Evolutionary conservation across 1,140 invertebrate genomes (phyloP), one percentile per base, ranked within the genome.

Genomic region (Hetaerina americana): DNA sequence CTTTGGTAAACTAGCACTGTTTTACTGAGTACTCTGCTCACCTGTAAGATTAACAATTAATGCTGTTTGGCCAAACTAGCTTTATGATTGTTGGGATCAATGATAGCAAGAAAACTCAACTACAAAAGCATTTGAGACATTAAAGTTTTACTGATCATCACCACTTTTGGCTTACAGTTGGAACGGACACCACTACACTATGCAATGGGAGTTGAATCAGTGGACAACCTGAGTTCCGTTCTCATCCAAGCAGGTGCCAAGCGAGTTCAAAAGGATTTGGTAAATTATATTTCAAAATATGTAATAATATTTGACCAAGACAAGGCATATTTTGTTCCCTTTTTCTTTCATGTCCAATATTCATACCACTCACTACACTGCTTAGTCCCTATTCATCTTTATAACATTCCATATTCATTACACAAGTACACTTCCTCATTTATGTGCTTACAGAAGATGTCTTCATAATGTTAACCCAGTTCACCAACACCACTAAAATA

Each of bases 131-230:
- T 72, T 73, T 72, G 3, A 27, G 5, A 27, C 25, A 18, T 69
- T 57, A 57, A 10, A 12, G 40, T 57, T 70, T 66, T 68, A 66
- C 27, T 68, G 69, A 69, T 74, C 74, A 72, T 78, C n/a, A 15
- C 27, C 22, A 66, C 69, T n/a, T 72, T 28, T 73, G 67, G 71
- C 26, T 84, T 79, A 66, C 79, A 95, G 93, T 79, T 96, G 81
- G 91, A 94, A 77, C 86, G 93, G 76, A 93, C 91, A 0, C 87
- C 92, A 5, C 81, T 95, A 27, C 93, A 95, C 79, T 95, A 95
- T 78, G 92, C 93, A 0, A 93, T 95, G 92, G 93, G 91, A 15
- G 87, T 93, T 2, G 90, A 91, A 66, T 87, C 90, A 71, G 90
- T 94, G 49, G 92, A 95, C 81, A 84, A 85, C 1, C 81, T 94